Evolutionary conservation across 1,140 invertebrate species (phyloP), one percentile per base, ranked within the genome.

Genomic region (Camponotus floridanus): DNA sequence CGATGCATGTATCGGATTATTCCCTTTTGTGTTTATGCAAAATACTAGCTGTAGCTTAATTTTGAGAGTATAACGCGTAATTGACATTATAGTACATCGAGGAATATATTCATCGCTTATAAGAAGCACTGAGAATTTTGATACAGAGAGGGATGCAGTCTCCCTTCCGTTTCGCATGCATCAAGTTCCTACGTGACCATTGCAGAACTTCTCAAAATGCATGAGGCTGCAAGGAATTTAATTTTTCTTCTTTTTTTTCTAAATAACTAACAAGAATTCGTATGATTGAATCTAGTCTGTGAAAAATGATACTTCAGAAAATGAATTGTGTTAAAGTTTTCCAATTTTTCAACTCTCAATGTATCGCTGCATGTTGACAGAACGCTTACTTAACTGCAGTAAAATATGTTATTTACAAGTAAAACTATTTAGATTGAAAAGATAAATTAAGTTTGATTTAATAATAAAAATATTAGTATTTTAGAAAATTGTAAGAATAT

Each of bases 61-160:
- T 9, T 33, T 36, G 9, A 48, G 5, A 55, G 4, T 36, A 74
- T 74, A 74, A 39, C 4, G 42, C 18, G 42, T 59, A 80, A 68
- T 86, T 88, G 81, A 15, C 76, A 62, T 81, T 86, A 76, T 26
- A n/a, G n/a, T n/a, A n/a, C n/a, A 26, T 39, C 15, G 62, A 31
- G 13, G 59, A 87, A 62, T 81, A 61, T 81, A 59, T 80, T 74
- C 33, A 21, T 73, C 18, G 55, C 61, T 88, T 70, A 80, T 15
- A 33, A 26, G 15, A 1, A 51, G 48, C 18, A 31, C 26, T 26
- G 26, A 26, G 26, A 26, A 26, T 26, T 0, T 26, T 26, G 3
- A 3, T 45, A 45, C 11, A 1, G 42, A 45, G 9, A 45, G 42
- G 11, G 42, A 45, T 45, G 9, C 9, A 45, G 42, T 45, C 7